Base-by-base conservation (phyloP, 92 coral and sea anemone genomes). In the Porites lobata region DNA sequence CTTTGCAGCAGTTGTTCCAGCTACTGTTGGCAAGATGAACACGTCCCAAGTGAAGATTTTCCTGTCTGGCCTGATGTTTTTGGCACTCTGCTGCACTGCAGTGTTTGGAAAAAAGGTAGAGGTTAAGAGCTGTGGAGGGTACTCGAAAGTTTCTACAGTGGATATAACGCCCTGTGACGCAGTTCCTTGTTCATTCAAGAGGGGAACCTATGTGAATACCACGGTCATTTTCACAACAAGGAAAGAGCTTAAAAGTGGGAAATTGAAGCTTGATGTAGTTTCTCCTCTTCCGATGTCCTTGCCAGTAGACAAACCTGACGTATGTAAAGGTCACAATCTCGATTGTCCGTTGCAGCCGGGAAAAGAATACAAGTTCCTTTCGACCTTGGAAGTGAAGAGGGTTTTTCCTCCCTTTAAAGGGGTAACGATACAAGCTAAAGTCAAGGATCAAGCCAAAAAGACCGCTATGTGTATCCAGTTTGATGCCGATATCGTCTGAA, bases 131-230 rank as follows among this genome's bases (percentile, higher is more conserved):
- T 91, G 92, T 9, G 66, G 26, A 7, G 4, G 21, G 26, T 18
- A 77, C 20, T 76, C 80, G 2, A 18, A 22, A 1, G 13, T 77
- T 2, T 2, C 51, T 0, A 26, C 77, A 19, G 19, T 88, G 4
- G 92, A 91, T 70, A 17, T 91, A 9, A 57, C 79, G 15, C 94
- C 94, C 8, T 92, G 94, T 70, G 61, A 62, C 6, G 20, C 50
- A 11, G 57, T 83, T 17, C 88, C 91, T 0, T 94, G 97, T 74
- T 57, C 52, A 43, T 76, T 83, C 86, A 43, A 83, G 11, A 68
- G 19, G 50, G 90, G 94, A 19, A 79, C 80, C 72, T 81, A 67
- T 10, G 91, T 85, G 67, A 86, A 72, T 9, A 50, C 82, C 5
- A 69, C 78, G 5, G 47, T 92, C 7, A 78, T 59, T 10, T 82